Base-by-base conservation (phyloP, 2,113 vertebrate genomes). In the Tachycineta bicolor region DNA sequence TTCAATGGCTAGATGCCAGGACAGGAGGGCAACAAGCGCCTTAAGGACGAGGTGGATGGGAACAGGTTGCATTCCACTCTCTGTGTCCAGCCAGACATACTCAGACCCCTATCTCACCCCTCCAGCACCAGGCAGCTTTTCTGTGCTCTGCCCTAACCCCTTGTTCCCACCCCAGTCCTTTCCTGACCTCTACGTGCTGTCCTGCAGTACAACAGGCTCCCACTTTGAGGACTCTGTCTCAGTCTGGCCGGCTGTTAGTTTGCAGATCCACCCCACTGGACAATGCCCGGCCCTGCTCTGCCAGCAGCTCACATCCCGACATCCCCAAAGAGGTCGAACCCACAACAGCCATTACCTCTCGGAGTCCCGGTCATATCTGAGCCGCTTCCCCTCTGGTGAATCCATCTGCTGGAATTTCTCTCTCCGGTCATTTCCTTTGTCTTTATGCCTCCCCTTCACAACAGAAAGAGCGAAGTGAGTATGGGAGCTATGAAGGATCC, bases 301-400 rank as follows among this genome's bases (percentile, higher is more conserved):
- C 56, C 68, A 83, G 89, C 71, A 69, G 79, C 60, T 34, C 64
- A 63, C 3, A 5, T 4, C 52, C 65, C 0, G 1, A 15, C 49
- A 83, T 8, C 58, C 50, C 68, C 59, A 26, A 4, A 71, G 28
- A 87, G 31, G 46, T 5, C 8, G 2, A 67, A 44, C 37, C 41
- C 46, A 59, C 26, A 79, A 29, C 24, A 82, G 56, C 24, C 46
- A 25, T 90, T 94, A 98, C 98, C 98, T 97, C 90, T 98, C 98
- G 10, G 97, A 68, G 63, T 97, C 98, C 24, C 90, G 97, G 77
- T 97, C 95, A 3, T 97, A 96, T 97, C 97, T 95, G 79, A 97
- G 93, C 56, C 98, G 96, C 68, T 98, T 98, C 79, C 97, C 96
- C 95, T 98, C 98, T 71, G 98, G 98, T 77, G 98, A 98, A 86